Evolutionary conservation across 2,888 invertebrate genomes (phyloP), one percentile per base, ranked within the genome.

Genomic region (Cerastoderma edule): DNA sequence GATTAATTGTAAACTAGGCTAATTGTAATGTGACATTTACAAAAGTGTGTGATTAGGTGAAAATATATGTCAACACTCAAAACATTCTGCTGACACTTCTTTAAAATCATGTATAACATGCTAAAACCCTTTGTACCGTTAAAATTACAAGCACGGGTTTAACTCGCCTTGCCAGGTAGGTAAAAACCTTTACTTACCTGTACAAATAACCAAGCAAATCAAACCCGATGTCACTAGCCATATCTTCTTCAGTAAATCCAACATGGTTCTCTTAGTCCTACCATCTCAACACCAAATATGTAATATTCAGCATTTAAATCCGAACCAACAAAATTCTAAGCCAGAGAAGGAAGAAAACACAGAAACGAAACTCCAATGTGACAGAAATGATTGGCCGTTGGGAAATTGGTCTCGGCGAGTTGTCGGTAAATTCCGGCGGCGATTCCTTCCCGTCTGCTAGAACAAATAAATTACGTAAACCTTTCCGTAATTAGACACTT

Each of bases 401-500:
- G n/a, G n/a, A 8, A 32, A 22, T 57, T 57, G 32, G 22, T n/a
- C n/a, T 13, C 33, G 33, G 22, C 32, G 8, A 32, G 19, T 33
- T 57, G 57, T 57, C 57, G n/a, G n/a, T n/a, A 32, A 57, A 24
- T 57, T 32, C 28, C 33, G 57, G 57, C 57, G 32, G 57, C n/a
- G 33, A 57, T 32, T 24, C 33, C 30, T 28, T 57, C 28, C 28
- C 24, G 6, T 22, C 13, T 19, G n/a, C 57, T 57, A 28, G 6
- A 28, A 57, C n/a, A 33, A 57, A 57, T 57, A 57, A 57, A 57
- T 57, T 57, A 57, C 32, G 57, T n/a, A 27, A 57, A 28, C 28
- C 24, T 33, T 32, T 32, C n/a, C n/a, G 57, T 57, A 57, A 57
- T 57, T 57, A 57, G 57, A 57, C 57, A 57, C 57, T 57, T 57